Conservation (phyloP, 2,888 invertebrate species). For the Eutolmus rufibarbis region DNA sequence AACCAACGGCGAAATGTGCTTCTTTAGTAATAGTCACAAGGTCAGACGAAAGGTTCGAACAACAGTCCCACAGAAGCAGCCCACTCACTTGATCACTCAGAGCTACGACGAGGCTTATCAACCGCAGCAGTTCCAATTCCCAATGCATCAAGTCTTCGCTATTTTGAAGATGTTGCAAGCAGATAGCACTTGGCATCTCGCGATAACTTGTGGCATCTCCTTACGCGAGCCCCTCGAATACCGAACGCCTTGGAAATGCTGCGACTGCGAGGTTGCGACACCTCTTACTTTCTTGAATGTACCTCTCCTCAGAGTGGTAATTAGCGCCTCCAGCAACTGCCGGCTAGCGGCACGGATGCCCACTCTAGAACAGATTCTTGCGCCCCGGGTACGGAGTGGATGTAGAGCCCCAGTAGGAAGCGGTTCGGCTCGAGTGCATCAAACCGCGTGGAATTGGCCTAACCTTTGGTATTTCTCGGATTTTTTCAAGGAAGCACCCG, state of each 20-base stretch:
- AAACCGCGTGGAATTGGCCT: background rate
- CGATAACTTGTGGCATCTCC: background rate
- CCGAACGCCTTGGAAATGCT: background rate
- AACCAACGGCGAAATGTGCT: background rate
- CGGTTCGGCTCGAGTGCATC: background rate
- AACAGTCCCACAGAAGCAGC: background rate
- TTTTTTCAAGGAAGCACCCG: background rate
- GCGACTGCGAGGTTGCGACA: background rate
- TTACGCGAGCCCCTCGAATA: background rate
- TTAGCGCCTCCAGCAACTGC: background rate
- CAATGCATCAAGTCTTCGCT: background rate
- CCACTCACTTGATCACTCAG: background rate
- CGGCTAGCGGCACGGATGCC: background rate
- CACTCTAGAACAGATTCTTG: background rate
- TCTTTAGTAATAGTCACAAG: background rate
- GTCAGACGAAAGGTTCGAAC: background rate
- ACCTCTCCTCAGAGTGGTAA: background rate
- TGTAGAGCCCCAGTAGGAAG: background rate
- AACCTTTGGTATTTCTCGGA: slow-evolving; percentile 14
- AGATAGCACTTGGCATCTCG: background rate
- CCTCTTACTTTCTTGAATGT: background rate
- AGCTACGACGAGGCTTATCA: background rate
- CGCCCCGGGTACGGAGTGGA: too few species aligned
- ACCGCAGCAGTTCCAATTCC: background rate
- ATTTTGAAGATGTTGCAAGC: background rate